These are phyloP conservation scores for Darevskia mixta DNA, from an alignment of 2,797 vertebrate species.

Conservation along the genomic window DNA sequence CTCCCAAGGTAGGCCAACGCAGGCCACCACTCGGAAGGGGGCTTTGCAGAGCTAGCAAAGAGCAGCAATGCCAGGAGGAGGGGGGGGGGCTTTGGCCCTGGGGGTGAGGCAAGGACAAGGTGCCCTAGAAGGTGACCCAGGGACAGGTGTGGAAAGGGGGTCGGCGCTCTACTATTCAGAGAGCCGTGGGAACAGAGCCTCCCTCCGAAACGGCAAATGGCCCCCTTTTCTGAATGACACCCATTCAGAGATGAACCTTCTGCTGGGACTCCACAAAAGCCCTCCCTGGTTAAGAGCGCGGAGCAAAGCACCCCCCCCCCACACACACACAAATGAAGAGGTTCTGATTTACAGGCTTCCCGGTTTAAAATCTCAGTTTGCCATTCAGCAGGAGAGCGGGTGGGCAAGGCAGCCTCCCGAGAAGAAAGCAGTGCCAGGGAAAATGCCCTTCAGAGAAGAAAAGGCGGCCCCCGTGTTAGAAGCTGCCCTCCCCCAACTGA, in stretches of 20 bases:
- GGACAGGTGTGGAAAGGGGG: not conserved
- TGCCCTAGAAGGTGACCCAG: not conserved
- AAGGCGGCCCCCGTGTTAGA: not conserved
- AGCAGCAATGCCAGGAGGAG: not conserved
- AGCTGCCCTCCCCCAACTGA: not conserved
- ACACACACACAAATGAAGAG: accelerated
- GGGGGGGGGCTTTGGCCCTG: not conserved
- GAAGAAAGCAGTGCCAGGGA: not conserved
- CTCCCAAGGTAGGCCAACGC: not conserved
- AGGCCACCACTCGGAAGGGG: not conserved
- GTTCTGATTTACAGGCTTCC: not conserved
- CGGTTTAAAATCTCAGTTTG: not conserved
- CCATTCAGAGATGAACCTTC: not conserved
- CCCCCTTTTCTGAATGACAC: not conserved
- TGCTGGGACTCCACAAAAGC: not conserved
- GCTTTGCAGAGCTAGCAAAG: too few species aligned
- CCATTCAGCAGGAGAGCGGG: not conserved
- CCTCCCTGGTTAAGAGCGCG: not conserved
- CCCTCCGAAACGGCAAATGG: too few species aligned
- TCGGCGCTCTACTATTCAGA: too few species aligned
- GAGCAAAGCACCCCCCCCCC: not conserved
- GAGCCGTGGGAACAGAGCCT: too few species aligned
- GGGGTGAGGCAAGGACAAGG: not conserved
- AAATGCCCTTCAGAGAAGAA: too few species aligned
- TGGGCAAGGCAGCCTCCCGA: not conserved